phyloP scores from a whole-genome alignment of 2,888 invertebrate genomes.

The Dryococelus australis region DNA sequence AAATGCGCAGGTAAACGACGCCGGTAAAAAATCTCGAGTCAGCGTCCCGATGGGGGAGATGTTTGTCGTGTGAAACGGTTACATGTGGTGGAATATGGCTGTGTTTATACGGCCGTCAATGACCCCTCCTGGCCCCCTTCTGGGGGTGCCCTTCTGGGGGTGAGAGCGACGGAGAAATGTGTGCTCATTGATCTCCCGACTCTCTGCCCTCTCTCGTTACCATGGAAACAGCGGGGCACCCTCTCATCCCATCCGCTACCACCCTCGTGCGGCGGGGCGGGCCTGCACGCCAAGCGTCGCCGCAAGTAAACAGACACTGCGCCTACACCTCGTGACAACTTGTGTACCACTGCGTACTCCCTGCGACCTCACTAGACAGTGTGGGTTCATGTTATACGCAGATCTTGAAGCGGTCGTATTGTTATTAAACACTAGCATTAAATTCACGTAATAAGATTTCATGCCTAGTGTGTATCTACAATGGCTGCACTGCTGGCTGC shows the following conservation, averaged over 20 bases:
- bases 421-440: too few species aligned
- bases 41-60: background rate
- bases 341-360: too few species aligned
- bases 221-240: background rate
- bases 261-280: background rate
- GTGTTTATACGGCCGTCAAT: background rate
- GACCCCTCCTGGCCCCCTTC: background rate
- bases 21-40: background rate
- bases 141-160: background rate
- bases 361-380: too few species aligned
- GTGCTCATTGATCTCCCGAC: slow-evolving; percentile 5
- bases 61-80: background rate
- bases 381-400: too few species aligned
- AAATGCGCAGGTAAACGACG: background rate
- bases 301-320: too few species aligned
- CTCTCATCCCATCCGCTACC: background rate
- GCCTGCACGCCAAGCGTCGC: too few species aligned
- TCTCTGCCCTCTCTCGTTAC: slow-evolving; percentile 10
- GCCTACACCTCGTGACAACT: too few species aligned
- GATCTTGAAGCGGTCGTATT: too few species aligned
- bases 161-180: background rate
- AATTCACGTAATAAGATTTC: too few species aligned
- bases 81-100: background rate
- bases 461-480: too few species aligned
- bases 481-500: too few species aligned